Percentiles rank a stretch among this genome's conserved stretches.
Conservation (phyloP, 1,140 invertebrate species). For the Euborellia annulipes region DNA sequence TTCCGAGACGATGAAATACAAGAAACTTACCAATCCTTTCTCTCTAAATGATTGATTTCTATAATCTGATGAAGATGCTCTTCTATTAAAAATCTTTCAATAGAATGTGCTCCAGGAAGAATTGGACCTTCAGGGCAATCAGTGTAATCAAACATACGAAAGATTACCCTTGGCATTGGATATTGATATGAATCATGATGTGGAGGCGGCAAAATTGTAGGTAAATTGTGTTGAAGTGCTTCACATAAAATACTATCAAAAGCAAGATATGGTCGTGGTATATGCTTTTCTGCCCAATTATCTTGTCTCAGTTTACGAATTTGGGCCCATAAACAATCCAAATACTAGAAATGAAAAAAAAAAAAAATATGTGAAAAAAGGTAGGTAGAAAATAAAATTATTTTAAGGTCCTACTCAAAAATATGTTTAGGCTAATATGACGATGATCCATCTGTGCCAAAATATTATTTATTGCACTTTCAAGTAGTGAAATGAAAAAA, state of each 20-base stretch:
- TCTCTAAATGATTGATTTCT: conserved; percentile 70
- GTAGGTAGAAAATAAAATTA: no score
- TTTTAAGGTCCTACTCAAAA: no score
- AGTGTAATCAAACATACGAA: conserved; percentile 96
- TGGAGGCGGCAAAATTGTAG: conserved; percentile 70
- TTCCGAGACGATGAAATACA: conserved; percentile 4
- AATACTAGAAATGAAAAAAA: conserved; percentile 38
- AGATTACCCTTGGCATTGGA: conserved; percentile 80
- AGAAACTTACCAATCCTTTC: conserved; percentile 72
- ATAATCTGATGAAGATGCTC: conserved; percentile 92
- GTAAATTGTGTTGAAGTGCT: conserved; percentile 88
- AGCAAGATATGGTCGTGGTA: conserved; percentile 82
- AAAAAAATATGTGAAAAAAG: no score
- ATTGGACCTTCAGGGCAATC: conserved; percentile 86
- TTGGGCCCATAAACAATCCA: conserved; percentile 96
- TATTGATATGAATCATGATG: conserved; percentile 80
- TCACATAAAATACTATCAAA: conserved; percentile 93
- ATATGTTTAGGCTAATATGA: no score
- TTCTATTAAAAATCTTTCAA: conserved; percentile 95
- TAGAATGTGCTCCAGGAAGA: conserved; percentile 88
- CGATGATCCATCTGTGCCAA: no score
- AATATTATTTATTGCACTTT: no score
- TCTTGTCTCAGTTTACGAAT: conserved; percentile 80
- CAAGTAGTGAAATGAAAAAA: no score
- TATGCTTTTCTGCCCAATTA: conserved; percentile 96